Conservation (phyloP, 1,140 invertebrate genomes). For the Papilio polyxenes region DNA sequence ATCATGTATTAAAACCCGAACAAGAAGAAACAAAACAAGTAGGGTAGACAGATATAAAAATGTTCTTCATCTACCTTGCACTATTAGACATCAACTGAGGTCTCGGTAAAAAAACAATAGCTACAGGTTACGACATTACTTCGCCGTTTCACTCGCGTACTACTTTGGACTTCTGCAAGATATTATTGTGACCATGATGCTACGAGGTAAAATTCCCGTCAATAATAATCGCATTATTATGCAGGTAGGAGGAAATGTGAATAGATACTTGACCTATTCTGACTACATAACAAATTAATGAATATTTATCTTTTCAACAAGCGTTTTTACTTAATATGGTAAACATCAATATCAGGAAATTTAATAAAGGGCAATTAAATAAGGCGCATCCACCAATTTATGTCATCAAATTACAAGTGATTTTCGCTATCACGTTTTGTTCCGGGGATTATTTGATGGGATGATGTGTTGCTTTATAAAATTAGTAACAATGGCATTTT, state of each 20-base stretch:
- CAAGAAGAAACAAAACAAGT: background rate
- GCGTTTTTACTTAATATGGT: background rate
- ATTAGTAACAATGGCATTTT: too few species aligned
- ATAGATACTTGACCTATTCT: background rate
- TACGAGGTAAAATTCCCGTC: background rate
- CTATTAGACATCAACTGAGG: background rate
- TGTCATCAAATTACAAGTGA: background rate
- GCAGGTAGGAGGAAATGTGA: background rate
- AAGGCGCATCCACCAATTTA: too few species aligned
- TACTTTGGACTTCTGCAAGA: slow-evolving; percentile 8
- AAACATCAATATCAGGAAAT: too few species aligned
- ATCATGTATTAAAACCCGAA: background rate
- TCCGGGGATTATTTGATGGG: background rate
- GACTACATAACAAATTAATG: background rate
- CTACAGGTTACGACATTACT: slow-evolving; percentile 28
- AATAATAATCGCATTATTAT: background rate
- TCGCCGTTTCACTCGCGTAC: slow-evolving; percentile 28
- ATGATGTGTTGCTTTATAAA: background rate
- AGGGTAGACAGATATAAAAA: background rate
- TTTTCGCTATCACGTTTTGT: background rate
- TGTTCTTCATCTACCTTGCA: slow-evolving; percentile 31
- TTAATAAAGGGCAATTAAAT: too few species aligned
- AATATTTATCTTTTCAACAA: background rate
- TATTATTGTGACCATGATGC: slow-evolving; percentile 20
- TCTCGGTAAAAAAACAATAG: background rate